These are phyloP conservation scores for Ceratina australensis DNA, from an alignment of 1,140 invertebrate genomes.

Conservation along the genomic window DNA sequence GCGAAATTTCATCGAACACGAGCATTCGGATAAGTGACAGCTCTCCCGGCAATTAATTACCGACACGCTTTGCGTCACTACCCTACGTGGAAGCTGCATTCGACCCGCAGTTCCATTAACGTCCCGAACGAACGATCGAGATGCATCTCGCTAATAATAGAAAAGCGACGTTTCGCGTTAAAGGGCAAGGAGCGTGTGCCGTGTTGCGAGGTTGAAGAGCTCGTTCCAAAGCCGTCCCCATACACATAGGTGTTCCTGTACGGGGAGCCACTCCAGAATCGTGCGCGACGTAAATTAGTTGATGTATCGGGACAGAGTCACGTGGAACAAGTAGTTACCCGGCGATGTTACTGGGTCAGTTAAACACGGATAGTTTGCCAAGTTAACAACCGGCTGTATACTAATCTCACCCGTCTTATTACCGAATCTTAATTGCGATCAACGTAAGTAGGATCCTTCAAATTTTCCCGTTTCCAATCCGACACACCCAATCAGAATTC, in stretches of 20 bases:
- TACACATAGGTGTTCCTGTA: not conserved
- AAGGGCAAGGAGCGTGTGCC: slow-evolving; percentile 5
- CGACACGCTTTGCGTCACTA: not conserved
- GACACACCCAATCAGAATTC: not conserved
- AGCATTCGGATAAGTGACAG: too few species aligned
- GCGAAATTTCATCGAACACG: too few species aligned
- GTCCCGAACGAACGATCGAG: slow-evolving; percentile 5
- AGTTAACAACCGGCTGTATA: not conserved
- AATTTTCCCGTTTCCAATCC: too few species aligned
- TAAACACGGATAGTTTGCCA: not conserved
- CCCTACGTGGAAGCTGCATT: too few species aligned
- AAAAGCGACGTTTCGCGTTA: slow-evolving; percentile 16
- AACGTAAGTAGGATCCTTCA: too few species aligned
- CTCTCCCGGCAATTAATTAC: slow-evolving; percentile 29
- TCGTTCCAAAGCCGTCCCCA: too few species aligned
- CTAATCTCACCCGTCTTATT: not conserved
- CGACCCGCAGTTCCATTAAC: slow-evolving; percentile 19
- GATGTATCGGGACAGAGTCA: not conserved
- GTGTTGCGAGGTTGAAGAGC: not conserved
- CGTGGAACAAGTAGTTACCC: not conserved
- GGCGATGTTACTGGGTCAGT: not conserved
- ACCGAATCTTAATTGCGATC: not conserved
- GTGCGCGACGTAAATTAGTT: slow-evolving; percentile 2
- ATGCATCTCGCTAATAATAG: slow-evolving; percentile 39
- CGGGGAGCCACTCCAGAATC: slow-evolving; percentile 2